phyloP scores from a whole-genome alignment of 1,140 invertebrate genomes.

The Aphaenogaster rudis region DNA sequence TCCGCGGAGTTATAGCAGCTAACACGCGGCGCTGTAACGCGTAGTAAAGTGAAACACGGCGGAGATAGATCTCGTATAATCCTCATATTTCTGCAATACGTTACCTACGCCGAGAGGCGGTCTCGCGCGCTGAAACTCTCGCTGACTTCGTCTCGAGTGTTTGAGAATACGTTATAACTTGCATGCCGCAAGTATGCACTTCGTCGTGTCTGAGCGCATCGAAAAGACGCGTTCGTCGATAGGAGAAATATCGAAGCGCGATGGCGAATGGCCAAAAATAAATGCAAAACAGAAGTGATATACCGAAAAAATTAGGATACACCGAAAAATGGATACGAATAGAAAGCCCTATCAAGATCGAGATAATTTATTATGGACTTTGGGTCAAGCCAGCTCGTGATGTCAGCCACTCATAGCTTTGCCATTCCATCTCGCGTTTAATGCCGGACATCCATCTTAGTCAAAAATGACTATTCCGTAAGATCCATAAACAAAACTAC shows the following conservation, averaged over 20 bases:
- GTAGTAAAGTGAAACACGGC: conserved; percentile 61
- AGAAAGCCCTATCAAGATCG: conserved; percentile 26
- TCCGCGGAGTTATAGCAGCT: conserved; percentile 57
- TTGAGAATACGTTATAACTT: conserved; percentile 61
- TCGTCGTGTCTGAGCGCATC: conserved; percentile 24
- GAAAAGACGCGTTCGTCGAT: conserved; percentile 33
- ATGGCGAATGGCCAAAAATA: not conserved
- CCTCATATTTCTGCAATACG: conserved; percentile 62
- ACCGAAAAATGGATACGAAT: conserved; percentile 11
- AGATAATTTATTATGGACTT: conserved; percentile 54
- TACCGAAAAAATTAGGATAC: not conserved
- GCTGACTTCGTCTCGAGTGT: conserved; percentile 57
- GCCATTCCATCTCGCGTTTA: conserved; percentile 41
- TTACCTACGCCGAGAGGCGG: conserved; percentile 38
- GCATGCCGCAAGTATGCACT: conserved; percentile 42
- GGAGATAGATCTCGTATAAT: conserved; percentile 64
- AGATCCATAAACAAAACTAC: conserved; percentile 46
- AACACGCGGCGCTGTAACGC: conserved; percentile 49
- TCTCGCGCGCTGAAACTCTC: conserved; percentile 36
- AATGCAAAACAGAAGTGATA: conserved; percentile 4
- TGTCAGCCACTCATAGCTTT: conserved; percentile 25
- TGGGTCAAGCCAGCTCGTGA: conserved; percentile 12
- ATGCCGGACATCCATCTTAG: conserved; percentile 56
- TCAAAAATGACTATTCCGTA: conserved; percentile 48
- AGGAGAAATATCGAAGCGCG: conserved; percentile 11